Base-by-base conservation (phyloP, 2,888 invertebrate species). In the Meiosimyza decipiens region DNA sequence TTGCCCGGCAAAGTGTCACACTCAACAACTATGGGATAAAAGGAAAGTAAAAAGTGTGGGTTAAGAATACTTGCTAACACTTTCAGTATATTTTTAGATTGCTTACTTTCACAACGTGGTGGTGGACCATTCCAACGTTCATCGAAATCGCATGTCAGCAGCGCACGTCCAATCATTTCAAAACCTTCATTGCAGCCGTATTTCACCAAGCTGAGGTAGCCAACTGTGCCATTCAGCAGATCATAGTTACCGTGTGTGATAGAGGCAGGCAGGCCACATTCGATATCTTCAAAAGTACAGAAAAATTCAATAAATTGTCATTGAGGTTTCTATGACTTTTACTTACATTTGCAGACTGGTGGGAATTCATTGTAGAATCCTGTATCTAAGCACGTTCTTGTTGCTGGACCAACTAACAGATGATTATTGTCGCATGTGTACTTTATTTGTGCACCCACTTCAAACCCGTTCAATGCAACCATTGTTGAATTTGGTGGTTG, bases 361-460 rank as follows among this genome's bases (percentile, higher is more conserved):
- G 96, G 95, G 83, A 96, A 96, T 85, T 96, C 96, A 79, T 95
- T 95, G 84, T 95, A 97, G 88, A 97, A 97, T 59, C 97, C 97
- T 6, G 95, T 96, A 76, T 96, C 94, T 59, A 96, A 89, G 78
- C 97, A 97, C 22, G 94, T 94, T 80, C 97, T 89, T 7, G 91
- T 90, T 0, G 93, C 90, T 0, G 96, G 96, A 2, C 97, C 96
- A 49, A 97, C 95, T 4, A 96, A 89, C 62, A 96, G 89, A 83
- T 96, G 95, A 0, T 96, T 96, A 15, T 92, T 91, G 81, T 95
- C 95, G 82, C 97, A 97, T 49, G 91, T 88, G 87, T 96, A 96
- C 82, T 95, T 93, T 64, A 97, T 93, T 6, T 91, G 90, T 0
- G 95, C 91, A 0, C 95, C 96, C 5, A 97, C 96, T 78, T 93